Evolutionary conservation across 53 echinoderm and acorn worm genomes (phyloP), one percentile per base, ranked within the genome.

Genomic region (Crossaster papposus): DNA sequence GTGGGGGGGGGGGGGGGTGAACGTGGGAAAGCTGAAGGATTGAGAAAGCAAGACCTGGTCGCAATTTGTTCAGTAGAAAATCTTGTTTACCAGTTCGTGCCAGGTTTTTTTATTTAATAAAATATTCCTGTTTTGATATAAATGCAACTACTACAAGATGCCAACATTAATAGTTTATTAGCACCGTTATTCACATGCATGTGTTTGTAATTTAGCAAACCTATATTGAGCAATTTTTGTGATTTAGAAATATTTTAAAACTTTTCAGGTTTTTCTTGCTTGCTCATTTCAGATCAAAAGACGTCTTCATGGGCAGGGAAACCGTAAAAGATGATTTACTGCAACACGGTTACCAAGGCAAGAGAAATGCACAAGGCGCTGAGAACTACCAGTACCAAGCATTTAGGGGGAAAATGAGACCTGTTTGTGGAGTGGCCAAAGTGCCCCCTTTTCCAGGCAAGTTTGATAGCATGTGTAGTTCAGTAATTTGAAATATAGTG

Each of bases 261-360:
- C 28, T 28, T 11, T 65, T 22, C 3, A 64, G 11, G 20, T 64
- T 38, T 52, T 86, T 30, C 54, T 77, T 23, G 34, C n/a, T 88
- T 88, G 23, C 18, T 74, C 75, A 28, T 55, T 73, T 2, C 54
- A 88, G 89, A 62, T 89, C 18, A 79, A 68, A 70, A 64, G 79
- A 35, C 79, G 68, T 79, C 80, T 89, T 7, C 65, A 79, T 17
- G 89, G 89, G 14, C 89, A 89, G 22, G 89, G 65, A 17, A 79
- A 89, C 14, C 35, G 34, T 3, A 83, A 70, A 38, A 83, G 31
- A 50, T 83, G 50, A 70, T 37, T 68, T 18, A 14, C 22, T 58
- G 58, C 2, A 15, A 15, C 58, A 58, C 1, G 0, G 58, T 58
- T 58, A 58, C 58, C 58, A 58, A 14, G 58, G 17, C 22, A 20